A percentile compares a stretch with the other conserved stretches of the same genome.
Evolutionary conservation across 1,140 invertebrate species (phyloP).

Genomic region (Drosophila bipectinata): DNA sequence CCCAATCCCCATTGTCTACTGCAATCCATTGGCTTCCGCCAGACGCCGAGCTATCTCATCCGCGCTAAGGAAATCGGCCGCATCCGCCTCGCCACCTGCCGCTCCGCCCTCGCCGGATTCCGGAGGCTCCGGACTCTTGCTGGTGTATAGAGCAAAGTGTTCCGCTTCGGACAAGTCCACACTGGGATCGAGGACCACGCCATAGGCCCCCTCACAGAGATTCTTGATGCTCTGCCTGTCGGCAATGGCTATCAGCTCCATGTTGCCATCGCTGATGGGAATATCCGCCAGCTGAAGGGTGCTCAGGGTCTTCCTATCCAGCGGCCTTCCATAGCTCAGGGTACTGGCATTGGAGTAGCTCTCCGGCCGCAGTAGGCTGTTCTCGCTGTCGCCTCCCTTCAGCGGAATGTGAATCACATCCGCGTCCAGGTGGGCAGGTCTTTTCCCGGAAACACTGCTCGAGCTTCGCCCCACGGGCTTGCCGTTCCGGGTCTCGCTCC

Average conservation of each 20-base stretch:
- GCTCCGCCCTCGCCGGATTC: conserved; percentile 89
- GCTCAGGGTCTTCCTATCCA: conserved; percentile 81
- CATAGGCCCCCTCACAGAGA: conserved; percentile 77
- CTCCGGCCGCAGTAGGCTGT: conserved; percentile 68
- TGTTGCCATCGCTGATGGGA: conserved; percentile 80
- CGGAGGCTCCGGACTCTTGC: conserved; percentile 92
- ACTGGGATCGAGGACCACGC: conserved; percentile 81
- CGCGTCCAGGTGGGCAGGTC: conserved; percentile 82
- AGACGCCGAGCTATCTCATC: conserved; percentile 77
- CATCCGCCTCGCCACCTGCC: conserved; percentile 85
- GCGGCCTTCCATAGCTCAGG: conserved; percentile 67
- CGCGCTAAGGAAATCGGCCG: conserved; percentile 85
- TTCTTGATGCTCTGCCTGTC: conserved; percentile 81
- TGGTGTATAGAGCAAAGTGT: conserved; percentile 93
- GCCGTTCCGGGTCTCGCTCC: conserved; percentile 56
- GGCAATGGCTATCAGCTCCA: conserved; percentile 82
- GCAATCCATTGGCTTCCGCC: conserved; percentile 71
- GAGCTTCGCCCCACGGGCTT: conserved; percentile 85
- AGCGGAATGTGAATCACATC: conserved; percentile 87
- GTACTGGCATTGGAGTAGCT: conserved; percentile 76
- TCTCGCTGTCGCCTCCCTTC: conserved; percentile 85
- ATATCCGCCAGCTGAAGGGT: conserved; percentile 82
- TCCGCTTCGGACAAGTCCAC: conserved; percentile 92
- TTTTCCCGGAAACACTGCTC: conserved; percentile 85
- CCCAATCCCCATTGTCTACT: conserved; percentile 27